Evolutionary conservation across 2,797 vertebrate genomes (phyloP), one percentile per base, ranked within the genome.

Genomic region (Lithobates pipiens): DNA sequence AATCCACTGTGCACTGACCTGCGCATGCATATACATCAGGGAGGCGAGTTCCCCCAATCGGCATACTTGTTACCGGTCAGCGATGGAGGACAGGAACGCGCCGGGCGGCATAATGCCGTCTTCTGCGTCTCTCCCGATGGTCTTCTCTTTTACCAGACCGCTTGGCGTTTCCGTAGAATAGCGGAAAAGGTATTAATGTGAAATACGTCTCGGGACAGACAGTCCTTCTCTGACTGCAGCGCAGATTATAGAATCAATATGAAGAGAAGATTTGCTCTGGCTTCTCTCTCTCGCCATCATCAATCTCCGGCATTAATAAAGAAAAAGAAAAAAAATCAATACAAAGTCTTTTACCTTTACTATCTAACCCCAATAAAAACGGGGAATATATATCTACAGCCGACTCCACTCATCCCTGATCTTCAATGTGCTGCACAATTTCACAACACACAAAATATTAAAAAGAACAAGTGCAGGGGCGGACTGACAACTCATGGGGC

Each of bases 331-430:
- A 67, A 65, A 77, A 82, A 82, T 86, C 84, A 65, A 86, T 86
- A 44, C 78, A 76, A 70, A 86, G 84, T 76, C 72, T 81, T 81
- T 77, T 86, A 86, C 78, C 72, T 77, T 77, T 86, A 61, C 36
- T 65, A 81, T 76, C 72, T 76, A 44, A 76, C 78, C 69, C 72
- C 78, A 70, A 86, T 81, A 86, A 81, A 85, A 29, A 9, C 11
- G 0, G 42, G 67, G 84, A 76, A 76, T 39, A 65, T 71, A 76
- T 85, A 36, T 76, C 46, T 61, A 16, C 72, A 5, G n/a, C 34
- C 5, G 72, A 9, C 68, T 71, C 61, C 57, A 34, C 50, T 44
- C 75, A 77, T 69, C 84, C n/a, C 69, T 70, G 46, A 76, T 42
- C 42, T 5, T 2, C 21, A 10, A 65, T 39, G 44, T 44, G 75